Percentiles rank a stretch among this genome's conserved stretches.
These are phyloP conservation scores for Aselliscus stoliczkanus DNA, from an alignment of 2,797 vertebrate genomes.

Conservation along the genomic window DNA sequence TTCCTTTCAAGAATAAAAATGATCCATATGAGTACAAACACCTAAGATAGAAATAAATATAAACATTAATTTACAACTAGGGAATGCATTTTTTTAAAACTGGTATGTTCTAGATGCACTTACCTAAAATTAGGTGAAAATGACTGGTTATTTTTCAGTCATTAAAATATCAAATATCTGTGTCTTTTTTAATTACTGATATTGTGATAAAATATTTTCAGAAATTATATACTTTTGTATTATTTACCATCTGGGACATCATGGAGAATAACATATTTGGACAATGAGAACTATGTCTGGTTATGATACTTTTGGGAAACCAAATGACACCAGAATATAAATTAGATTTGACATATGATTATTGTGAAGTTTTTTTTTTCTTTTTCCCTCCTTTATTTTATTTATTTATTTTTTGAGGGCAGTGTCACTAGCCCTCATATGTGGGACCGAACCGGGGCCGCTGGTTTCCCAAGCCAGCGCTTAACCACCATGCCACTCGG, in stretches of 20 bases:
- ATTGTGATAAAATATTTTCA: not conserved
- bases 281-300: not conserved
- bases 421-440: too few species aligned
- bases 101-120: not conserved
- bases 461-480: too few species aligned
- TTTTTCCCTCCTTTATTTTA: not conserved
- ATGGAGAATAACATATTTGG: not conserved
- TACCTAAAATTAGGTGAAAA: conserved; percentile 20
- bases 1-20: not conserved
- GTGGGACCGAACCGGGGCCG: too few species aligned
- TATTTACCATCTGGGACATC: not conserved
- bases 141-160: not conserved
- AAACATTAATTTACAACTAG: not conserved
- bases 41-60: not conserved
- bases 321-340: not conserved
- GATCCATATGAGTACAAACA: not conserved
- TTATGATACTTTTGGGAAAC: not conserved
- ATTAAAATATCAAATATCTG: not conserved
- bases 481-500: too few species aligned
- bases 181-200: not conserved
- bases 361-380: not conserved
- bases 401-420: too few species aligned
- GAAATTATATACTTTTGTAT: not conserved
- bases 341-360: not conserved
- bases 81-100: not conserved